phyloP scores from a whole-genome alignment of 2,113 vertebrate genomes.

The Zootoca vivipara region DNA sequence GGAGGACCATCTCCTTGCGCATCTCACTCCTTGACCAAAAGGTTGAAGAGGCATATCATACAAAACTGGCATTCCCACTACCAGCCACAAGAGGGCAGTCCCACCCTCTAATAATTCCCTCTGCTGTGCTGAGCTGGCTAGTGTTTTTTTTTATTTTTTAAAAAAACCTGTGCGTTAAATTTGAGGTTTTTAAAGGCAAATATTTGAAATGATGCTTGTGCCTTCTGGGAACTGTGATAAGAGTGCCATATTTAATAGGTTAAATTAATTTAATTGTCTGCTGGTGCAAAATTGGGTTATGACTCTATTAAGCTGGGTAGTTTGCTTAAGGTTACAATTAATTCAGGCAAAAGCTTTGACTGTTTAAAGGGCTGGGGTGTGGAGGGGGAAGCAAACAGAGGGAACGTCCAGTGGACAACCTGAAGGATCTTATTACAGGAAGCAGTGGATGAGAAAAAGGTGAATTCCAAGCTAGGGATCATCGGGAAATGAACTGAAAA shows the following conservation, averaged over 20 bases:
- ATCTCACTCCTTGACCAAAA: background rate
- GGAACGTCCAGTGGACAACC: too few relatives aligned
- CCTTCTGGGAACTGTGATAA: background rate
- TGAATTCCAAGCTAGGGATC: too few relatives aligned
- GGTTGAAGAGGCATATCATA: background rate
- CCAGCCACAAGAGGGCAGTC: background rate
- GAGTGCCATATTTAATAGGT: background rate
- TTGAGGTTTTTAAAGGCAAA: background rate
- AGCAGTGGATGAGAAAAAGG: background rate
- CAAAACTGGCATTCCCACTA: too few relatives aligned
- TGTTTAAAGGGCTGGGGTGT: too few relatives aligned
- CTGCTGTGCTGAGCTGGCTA: background rate
- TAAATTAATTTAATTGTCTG: background rate
- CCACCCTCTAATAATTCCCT: background rate
- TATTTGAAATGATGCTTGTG: background rate
- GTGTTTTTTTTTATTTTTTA: too few relatives aligned
- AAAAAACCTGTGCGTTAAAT: background rate
- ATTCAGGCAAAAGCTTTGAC: background rate
- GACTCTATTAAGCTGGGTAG: background rate
- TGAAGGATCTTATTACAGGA: too few relatives aligned
- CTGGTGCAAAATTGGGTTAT: background rate
- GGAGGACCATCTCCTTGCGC: background rate
- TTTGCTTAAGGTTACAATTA: background rate
- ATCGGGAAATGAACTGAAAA: too few relatives aligned
- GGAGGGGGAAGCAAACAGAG: background rate